Evolutionary conservation across 2,888 invertebrate species (phyloP).

Genomic region (Agelastica alni): DNA sequence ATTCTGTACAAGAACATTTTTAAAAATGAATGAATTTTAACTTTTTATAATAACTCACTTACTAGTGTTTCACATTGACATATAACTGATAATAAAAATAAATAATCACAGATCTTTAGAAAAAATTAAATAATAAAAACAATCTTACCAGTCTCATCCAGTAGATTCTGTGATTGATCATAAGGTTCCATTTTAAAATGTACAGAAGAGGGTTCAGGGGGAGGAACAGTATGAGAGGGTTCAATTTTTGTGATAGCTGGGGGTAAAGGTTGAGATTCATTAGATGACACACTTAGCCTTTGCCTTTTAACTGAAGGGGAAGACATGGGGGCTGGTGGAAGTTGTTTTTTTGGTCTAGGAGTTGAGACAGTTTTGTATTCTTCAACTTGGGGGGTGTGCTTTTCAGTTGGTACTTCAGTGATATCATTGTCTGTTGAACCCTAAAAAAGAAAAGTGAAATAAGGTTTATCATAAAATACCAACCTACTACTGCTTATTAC

Average conservation of each 20-base stretch:
- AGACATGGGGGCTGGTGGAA: conserved; percentile 29
- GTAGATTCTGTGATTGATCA: conserved; percentile 46
- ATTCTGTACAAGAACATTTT: too few species aligned
- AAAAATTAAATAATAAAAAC: too few species aligned
- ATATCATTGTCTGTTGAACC: conserved; percentile 42
- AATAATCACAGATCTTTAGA: too few species aligned
- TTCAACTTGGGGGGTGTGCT: conserved; percentile 34
- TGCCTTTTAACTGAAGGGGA: conserved; percentile 42
- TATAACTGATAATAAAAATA: too few species aligned
- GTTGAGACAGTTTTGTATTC: conserved; percentile 36
- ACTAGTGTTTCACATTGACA: too few species aligned
- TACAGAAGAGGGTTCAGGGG: conserved; percentile 35
- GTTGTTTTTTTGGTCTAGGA: conserved; percentile 39
- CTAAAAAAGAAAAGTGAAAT: conserved; percentile 29
- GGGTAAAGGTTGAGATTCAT: conserved; percentile 25
- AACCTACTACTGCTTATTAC: too few species aligned
- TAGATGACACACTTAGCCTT: conserved; percentile 37
- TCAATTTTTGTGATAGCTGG: conserved; percentile 23
- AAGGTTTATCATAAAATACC: background rate
- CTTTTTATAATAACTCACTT: too few species aligned
- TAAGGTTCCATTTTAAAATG: conserved; percentile 56
- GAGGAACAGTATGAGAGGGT: conserved; percentile 15
- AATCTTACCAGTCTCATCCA: conserved; percentile 40
- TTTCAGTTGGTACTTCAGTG: conserved; percentile 36
- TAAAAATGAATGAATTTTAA: too few species aligned